Evolutionary conservation across 1,140 invertebrate species (phyloP), one percentile per base, ranked within the genome.

Genomic region (Hypothenemus hampei): DNA sequence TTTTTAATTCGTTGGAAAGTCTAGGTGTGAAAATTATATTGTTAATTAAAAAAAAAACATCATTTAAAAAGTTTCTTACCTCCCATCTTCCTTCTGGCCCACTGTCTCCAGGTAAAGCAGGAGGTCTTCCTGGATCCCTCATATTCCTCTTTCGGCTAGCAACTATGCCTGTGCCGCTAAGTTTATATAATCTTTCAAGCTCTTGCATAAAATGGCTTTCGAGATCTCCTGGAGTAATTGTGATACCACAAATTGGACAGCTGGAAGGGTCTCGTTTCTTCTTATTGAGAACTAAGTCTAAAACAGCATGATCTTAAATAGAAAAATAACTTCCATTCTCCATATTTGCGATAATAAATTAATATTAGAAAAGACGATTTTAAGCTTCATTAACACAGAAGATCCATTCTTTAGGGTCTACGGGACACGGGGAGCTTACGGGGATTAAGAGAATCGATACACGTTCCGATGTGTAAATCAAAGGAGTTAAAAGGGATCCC

Each of bases 1-100:
- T 83, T 82, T 63, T 86, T 82, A 57, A 92, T 87, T 61, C 88
- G 75, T 69, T 89, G 84, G 70, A 89, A 91, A 16, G 86, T 89
- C 81, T 77, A 45, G n/a, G n/a, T 11, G 54, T 60, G 50, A 2
- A 50, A 22, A 39, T 1, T 26, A 55, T 26, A 13, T 4, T 16
- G 47, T 36, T 53, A 39, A 21, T 23, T n/a, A n/a, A n/a, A n/a
- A n/a, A n/a, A n/a, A n/a, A n/a, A n/a, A n/a, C n/a, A n/a, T n/a
- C n/a, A n/a, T n/a, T n/a, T n/a, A 3, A 15, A n/a, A 44, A 19
- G 7, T 21, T 19, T 43, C 16, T 62, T 54, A 77, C 75, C 73
- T 89, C 87, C 85, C 86, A 89, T 67, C 87, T 74, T 47, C 85
- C 84, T 59, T 88, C 83, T 53, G 83, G 81, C 62, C 73, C 58